Conservation (phyloP, 2,888 invertebrate species). For the Synergus itoensis region DNA sequence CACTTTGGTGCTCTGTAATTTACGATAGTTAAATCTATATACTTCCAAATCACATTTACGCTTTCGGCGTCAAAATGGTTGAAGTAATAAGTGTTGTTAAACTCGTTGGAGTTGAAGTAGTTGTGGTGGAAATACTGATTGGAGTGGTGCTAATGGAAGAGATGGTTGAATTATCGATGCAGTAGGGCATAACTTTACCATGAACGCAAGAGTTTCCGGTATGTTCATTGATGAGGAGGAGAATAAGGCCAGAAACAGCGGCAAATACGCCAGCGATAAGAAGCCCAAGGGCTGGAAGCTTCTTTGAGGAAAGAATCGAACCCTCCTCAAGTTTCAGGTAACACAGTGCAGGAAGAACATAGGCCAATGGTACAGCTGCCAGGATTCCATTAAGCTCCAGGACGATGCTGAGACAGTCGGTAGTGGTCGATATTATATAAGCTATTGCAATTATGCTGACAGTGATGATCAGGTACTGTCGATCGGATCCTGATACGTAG, state of each 20-base stretch:
- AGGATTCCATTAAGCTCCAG: conserved; percentile 90
- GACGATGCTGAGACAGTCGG: conserved; percentile 90
- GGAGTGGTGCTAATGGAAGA: background rate
- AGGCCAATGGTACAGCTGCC: conserved; percentile 90
- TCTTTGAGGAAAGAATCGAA: conserved; percentile 82
- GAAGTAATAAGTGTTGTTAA: background rate
- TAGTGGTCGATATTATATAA: conserved; percentile 88
- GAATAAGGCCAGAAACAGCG: conserved; percentile 81
- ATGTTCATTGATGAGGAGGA: conserved; percentile 79
- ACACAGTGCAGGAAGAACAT: conserved; percentile 88
- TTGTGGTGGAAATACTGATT: conserved; percentile 3
- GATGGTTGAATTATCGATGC: conserved; percentile 68
- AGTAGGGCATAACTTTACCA: conserved; percentile 83
- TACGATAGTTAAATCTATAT: background rate
- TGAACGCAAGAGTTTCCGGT: conserved; percentile 81
- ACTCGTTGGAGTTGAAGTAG: background rate
- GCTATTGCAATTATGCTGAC: conserved; percentile 84
- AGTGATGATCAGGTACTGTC: conserved; percentile 82
- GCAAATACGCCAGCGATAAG: conserved; percentile 84
- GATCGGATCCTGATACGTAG: conserved; percentile 78
- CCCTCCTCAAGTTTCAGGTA: conserved; percentile 88
- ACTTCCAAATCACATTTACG: background rate
- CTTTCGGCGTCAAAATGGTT: background rate
- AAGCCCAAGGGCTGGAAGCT: conserved; percentile 85
- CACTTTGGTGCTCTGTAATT: background rate